Base-by-base conservation (phyloP, 2,888 invertebrate genomes). In the Diploptera punctata region DNA sequence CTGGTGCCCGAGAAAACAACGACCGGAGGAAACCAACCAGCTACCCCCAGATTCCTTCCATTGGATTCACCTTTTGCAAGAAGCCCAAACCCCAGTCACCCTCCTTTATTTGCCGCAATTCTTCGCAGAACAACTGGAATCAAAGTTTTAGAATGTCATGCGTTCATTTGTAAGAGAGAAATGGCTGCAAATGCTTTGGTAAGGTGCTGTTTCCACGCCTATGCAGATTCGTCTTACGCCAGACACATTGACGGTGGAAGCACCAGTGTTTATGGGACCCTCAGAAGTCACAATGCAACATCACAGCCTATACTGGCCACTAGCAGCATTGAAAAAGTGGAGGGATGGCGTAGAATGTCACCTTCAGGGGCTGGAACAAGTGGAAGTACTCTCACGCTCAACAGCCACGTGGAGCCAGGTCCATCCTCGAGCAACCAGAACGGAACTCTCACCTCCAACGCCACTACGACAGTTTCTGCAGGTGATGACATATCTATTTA, bases 111-210 rank as follows among this genome's bases (percentile, higher is more conserved):
- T 83, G 98, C 98, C 52, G 98, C 98, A 78, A 98, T 99, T 75
- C 86, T 99, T 78, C 89, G 99, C 65, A 89, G 99, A 77, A 98
- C 98, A 61, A 93, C 94, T 67, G 99, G 99, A 69, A 98, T 99
- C 78, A 98, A 98, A 84, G 98, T 98, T 71, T 88, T 99, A 76
- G 99, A 99, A 85, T 99, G 99, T 86, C 99, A 99, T 85, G 97
- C 98, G 76, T 99, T 99, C 84, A 96, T 99, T 80, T 97, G 98
- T 84, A 95, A 97, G 79, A 91, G 97, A 72, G 96, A 97, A 83
- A 94, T 96, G 81, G 98, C 99, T 61, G 99, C 99, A 76, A 97
- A 99, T 84, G 98, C 99, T 78, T 88, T 99, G 80, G 98, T 98
- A 76, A 89, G 97, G 79, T 97, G 97, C 84, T 98, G 97, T 85